Evolutionary conservation across 92 coral and sea anemone species (phyloP), one percentile per base, ranked within the genome.

Genomic region (Chrysogorgia sp.): DNA sequence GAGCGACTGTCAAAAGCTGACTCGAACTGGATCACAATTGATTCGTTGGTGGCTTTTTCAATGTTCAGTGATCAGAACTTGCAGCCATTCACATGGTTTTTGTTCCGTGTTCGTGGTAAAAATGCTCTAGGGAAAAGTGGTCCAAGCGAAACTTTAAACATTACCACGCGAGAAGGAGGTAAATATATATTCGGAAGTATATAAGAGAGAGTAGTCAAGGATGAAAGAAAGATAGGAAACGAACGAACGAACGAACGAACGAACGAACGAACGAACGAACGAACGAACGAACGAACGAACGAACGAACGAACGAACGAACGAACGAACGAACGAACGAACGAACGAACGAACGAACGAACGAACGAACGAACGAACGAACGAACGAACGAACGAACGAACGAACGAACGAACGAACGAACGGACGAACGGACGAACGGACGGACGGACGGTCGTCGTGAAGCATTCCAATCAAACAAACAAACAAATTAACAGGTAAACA

Each of bases 81-180:
- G 20, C 19, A 56, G 60, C 74, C 97, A 0, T 91, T 82, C 65
- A 89, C 96, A 26, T 35, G 25, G 28, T 91, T 91, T 72, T 34
- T 47, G 50, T 84, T 91, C 56, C 88, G 94, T 61, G 85, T 94
- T 57, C 87, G 66, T 57, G 92, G 90, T 20, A 77, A 41, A 15
- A 94, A 94, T 87, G 97, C 89, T 64, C 88, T 94, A 81, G 98
- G 98, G 21, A 76, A 77, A 52, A 89, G 97, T 75, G 56, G 22
- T 4, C 70, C 67, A 74, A 77, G 97, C 63, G 34, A 47, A 52
- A 79, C 90, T 35, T 58, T 63, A 68, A 91, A 91, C 71, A 82
- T 75, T 26, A 89, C 88, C 45, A 91, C 98, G 25, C 37, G 79
- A 71, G 81, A 83, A 26, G 84, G 84, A 69, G 87, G 94, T 90